Percentiles rank a stretch among this genome's conserved stretches.
These are phyloP conservation scores for Nyctibius grandis DNA, from an alignment of 2,797 vertebrate genomes.

Conservation along the genomic window DNA sequence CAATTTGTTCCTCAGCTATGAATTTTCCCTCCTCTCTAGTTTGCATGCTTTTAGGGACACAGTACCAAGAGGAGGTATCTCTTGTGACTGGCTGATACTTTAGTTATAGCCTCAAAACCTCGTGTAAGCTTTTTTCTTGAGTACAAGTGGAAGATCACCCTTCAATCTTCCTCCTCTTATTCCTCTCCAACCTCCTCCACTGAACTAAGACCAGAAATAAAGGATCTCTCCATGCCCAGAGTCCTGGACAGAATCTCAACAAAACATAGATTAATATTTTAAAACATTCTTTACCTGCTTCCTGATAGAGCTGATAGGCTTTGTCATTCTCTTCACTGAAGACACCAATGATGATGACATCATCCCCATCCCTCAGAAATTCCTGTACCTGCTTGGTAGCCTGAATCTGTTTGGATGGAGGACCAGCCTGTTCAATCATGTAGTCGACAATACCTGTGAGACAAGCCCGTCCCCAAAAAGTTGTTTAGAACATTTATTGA, in stretches of 20 bases:
- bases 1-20: neutral
- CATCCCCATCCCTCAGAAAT: constrained; percentile 89
- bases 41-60: neutral
- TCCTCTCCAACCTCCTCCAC: neutral
- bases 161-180: neutral
- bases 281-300: constrained; percentile 83
- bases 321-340: constrained; percentile 83
- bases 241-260: neutral
- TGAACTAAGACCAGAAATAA: neutral
- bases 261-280: neutral
- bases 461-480: neutral
- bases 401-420: constrained; percentile 91
- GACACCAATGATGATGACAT: constrained; percentile 87
- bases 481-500: neutral
- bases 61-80: neutral
- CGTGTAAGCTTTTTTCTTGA: neutral
- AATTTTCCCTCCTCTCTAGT: neutral
- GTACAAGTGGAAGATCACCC: neutral
- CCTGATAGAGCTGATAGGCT: constrained; percentile 84
- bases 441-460: constrained; percentile 88
- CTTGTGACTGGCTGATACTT: neutral
- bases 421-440: constrained; percentile 92
- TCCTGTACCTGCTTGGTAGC: constrained; percentile 90
- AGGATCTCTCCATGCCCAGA: neutral
- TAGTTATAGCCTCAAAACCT: neutral